Percentiles rank a stretch among this genome's conserved stretches.
Conservation (phyloP, 2,888 invertebrate species). For the Chaitophorus viminalis region DNA sequence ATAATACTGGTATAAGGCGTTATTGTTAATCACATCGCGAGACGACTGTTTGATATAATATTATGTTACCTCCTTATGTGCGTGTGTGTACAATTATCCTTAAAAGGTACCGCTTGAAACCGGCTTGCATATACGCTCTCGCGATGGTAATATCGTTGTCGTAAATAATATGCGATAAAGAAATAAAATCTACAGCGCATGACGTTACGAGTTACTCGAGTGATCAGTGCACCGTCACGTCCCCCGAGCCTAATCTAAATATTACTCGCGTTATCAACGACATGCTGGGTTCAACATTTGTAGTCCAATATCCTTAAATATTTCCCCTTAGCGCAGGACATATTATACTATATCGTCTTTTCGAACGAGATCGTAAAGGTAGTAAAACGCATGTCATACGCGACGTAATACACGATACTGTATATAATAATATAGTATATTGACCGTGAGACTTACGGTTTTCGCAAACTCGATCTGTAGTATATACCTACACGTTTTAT, state of each 20-base stretch:
- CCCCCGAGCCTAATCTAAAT: neutral
- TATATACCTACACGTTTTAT: too few species aligned
- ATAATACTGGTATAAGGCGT: neutral
- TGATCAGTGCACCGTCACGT: neutral
- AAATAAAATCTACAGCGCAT: neutral
- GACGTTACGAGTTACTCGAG: neutral
- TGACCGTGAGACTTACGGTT: neutral
- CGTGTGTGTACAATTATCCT: conserved; percentile 17
- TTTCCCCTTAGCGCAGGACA: neutral
- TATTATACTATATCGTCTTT: neutral
- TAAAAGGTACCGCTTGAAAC: conserved; percentile 38
- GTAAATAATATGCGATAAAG: neutral
- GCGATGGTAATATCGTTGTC: neutral
- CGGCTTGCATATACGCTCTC: neutral
- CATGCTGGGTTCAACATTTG: neutral
- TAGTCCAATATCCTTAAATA: neutral
- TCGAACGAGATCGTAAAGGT: neutral
- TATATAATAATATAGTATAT: too few species aligned
- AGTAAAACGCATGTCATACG: too few species aligned
- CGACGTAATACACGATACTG: too few species aligned
- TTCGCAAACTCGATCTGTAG: neutral
- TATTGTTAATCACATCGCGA: conserved; percentile 21
- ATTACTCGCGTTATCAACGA: too few species aligned
- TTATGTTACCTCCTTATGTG: neutral
- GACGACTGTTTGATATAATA: neutral